Evolutionary conservation across 2,888 invertebrate genomes (phyloP).

Genomic region (Clusia tigrina): DNA sequence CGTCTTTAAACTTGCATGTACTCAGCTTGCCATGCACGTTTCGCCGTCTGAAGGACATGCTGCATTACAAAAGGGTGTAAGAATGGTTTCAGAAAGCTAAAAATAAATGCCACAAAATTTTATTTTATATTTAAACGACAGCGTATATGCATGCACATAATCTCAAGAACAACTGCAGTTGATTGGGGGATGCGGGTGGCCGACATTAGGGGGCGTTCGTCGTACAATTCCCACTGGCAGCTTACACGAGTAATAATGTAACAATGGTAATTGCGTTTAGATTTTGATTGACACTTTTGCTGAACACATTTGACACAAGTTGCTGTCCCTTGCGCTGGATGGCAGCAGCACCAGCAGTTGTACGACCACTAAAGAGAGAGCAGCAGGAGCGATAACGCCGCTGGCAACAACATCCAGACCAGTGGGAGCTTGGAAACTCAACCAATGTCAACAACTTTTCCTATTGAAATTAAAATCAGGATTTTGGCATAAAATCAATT

Average conservation of each 20-base stretch:
- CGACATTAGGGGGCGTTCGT: too few species aligned
- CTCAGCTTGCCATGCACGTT: conserved; percentile 4
- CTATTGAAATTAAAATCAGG: not conserved
- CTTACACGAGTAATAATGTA: too few species aligned
- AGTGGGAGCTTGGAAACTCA: not conserved
- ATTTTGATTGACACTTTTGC: not conserved
- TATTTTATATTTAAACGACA: not conserved
- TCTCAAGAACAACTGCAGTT: too few species aligned
- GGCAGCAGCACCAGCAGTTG: not conserved
- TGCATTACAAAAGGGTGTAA: not conserved
- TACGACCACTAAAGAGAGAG: not conserved
- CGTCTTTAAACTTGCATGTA: conserved; percentile 6
- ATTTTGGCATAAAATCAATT: not conserved
- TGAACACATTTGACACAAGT: not conserved
- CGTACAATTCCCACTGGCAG: too few species aligned
- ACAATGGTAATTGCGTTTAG: too few species aligned
- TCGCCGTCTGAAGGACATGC: conserved; percentile 8
- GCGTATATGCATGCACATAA: not conserved
- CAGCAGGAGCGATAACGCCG: not conserved
- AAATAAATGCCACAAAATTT: not conserved
- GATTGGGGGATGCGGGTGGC: too few species aligned
- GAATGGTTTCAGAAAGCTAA: conserved; percentile 1
- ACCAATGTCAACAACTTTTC: not conserved
- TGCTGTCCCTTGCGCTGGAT: not conserved
- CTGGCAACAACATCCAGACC: not conserved